A percentile compares a stretch with the other conserved stretches of the same genome.
Conservation (phyloP, 2,113 vertebrate genomes). For the Chaetorhynchus papuensis region DNA sequence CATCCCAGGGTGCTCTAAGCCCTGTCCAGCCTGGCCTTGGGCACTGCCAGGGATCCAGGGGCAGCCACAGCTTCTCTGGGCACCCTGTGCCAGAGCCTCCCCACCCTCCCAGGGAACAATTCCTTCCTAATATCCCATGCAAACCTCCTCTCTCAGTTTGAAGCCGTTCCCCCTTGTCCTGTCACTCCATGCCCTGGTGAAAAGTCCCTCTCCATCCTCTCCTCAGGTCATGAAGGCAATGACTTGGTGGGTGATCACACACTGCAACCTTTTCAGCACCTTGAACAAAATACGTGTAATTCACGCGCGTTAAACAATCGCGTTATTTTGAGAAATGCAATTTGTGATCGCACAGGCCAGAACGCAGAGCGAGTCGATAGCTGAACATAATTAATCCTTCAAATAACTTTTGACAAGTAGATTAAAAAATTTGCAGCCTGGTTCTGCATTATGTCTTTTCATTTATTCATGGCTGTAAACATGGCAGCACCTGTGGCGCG, state of each 20-base stretch:
- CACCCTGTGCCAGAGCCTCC: fast-evolving
- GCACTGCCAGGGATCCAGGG: fast-evolving
- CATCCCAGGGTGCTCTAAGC: fast-evolving
- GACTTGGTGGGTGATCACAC: too few species aligned
- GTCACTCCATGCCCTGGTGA: background rate
- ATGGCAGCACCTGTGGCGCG: background rate
- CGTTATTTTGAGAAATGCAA: background rate
- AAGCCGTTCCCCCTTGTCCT: background rate
- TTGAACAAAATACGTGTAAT: fast-evolving
- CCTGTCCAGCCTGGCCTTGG: fast-evolving
- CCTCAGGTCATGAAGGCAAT: background rate
- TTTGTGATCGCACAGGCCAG: fast-evolving
- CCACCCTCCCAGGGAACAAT: fast-evolving
- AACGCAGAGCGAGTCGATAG: fast-evolving
- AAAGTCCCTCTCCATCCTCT: background rate
- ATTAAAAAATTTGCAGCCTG: background rate
- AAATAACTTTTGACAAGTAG: background rate
- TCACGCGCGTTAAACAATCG: fast-evolving
- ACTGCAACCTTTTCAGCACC: background rate
- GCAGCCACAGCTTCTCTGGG: background rate
- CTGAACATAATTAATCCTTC: background rate
- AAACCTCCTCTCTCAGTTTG: background rate
- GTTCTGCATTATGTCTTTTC: background rate
- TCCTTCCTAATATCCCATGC: fast-evolving
- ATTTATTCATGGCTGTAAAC: background rate